Conservation (phyloP, 2,888 invertebrate genomes). For the Unio pictorum region DNA sequence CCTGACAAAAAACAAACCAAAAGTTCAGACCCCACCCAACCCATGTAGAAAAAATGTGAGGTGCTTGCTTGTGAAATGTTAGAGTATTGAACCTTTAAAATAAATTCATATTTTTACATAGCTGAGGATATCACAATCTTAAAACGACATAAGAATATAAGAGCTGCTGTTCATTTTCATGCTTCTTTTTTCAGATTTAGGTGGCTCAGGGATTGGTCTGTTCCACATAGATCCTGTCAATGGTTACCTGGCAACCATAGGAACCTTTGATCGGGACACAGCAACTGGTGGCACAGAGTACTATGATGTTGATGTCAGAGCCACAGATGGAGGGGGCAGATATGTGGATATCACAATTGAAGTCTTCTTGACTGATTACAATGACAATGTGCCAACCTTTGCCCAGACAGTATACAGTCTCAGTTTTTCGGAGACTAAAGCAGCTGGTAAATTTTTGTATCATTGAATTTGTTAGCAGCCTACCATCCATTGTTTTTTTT, state of each 20-base stretch:
- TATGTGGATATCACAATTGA: conserved; percentile 30
- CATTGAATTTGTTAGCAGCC: too few relatives aligned
- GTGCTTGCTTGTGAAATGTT: too few relatives aligned
- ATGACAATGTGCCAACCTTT: conserved; percentile 56
- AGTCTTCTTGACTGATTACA: conserved; percentile 45
- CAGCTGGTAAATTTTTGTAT: conserved; percentile 9
- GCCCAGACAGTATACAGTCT: conserved; percentile 23
- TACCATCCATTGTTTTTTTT: too few relatives aligned
- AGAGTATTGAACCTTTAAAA: too few relatives aligned
- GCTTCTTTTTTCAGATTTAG: neutral
- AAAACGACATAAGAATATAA: too few relatives aligned
- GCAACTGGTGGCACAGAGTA: conserved; percentile 5
- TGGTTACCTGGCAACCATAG: conserved; percentile 21
- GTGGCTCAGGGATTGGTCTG: neutral
- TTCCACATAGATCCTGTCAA: conserved; percentile 17
- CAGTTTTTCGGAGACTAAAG: conserved; percentile 14
- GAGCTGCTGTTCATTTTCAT: too few relatives aligned
- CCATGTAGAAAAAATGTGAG: too few relatives aligned
- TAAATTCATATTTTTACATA: too few relatives aligned
- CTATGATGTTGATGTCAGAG: conserved; percentile 6
- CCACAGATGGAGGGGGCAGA: conserved; percentile 15
- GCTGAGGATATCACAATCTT: too few relatives aligned
- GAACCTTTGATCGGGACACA: conserved; percentile 23
- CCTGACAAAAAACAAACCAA: too few relatives aligned
- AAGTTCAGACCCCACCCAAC: too few relatives aligned